Evolutionary conservation across 2,113 vertebrate species (phyloP).

Genomic region (Hiodon alosoides): DNA sequence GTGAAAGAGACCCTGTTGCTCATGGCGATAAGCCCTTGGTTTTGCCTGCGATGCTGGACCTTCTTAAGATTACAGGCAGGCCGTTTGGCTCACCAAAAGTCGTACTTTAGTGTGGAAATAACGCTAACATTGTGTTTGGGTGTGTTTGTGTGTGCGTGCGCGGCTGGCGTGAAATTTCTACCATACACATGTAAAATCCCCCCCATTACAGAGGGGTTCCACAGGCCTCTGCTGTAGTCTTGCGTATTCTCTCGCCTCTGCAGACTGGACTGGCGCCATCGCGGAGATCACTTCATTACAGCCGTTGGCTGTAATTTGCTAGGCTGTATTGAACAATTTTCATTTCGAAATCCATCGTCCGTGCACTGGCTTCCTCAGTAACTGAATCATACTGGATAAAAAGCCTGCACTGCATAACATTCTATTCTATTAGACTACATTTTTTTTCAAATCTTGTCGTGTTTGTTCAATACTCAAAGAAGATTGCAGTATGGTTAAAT

Average conservation of each 20-base stretch:
- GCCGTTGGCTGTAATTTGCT: too few species aligned
- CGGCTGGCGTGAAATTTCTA: not conserved
- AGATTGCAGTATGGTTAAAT: conserved; percentile 16
- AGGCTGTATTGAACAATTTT: too few species aligned
- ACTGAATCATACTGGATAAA: not conserved
- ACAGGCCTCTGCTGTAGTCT: too few species aligned
- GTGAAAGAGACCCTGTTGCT: not conserved
- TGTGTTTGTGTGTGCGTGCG: not conserved
- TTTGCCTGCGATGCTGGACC: not conserved
- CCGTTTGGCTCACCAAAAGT: not conserved
- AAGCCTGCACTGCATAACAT: not conserved
- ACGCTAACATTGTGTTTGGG: not conserved
- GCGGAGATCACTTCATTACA: too few species aligned
- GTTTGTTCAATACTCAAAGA: conserved; percentile 10
- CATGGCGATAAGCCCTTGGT: not conserved
- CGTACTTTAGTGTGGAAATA: not conserved
- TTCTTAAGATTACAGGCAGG: too few species aligned
- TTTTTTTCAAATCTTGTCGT: not conserved
- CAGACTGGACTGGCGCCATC: too few species aligned
- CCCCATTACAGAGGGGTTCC: too few species aligned
- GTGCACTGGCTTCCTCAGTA: not conserved
- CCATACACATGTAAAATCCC: not conserved
- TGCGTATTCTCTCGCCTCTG: too few species aligned
- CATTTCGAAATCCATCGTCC: too few species aligned
- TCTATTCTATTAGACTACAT: conserved; percentile 5